Evolutionary conservation across 2,797 vertebrate genomes (phyloP), one percentile per base, ranked within the genome.

Genomic region (Fistularia commersonii): DNA sequence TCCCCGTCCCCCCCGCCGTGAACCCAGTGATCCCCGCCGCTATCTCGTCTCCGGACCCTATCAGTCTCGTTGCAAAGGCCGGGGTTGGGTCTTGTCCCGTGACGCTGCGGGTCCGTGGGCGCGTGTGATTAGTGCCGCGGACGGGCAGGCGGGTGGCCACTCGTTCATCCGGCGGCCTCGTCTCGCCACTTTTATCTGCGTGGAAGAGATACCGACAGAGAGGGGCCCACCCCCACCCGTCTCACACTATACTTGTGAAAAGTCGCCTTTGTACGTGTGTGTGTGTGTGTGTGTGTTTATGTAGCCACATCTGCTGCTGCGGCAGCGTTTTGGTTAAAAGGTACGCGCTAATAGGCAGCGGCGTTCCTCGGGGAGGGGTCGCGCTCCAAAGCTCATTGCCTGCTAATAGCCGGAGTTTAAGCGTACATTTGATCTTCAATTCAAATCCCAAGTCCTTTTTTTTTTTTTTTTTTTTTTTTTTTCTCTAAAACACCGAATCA

Each of bases 371-470:
- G 54, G 64, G 62, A 58, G 57, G 15, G 34, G 36, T 53, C 33
- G 57, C 45, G 34, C 72, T 77, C 49, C 61, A 62, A 72, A 70
- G 43, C 75, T 61, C 59, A 57, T 69, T 56, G 66, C 64, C 51
- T 64, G 41, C 46, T 84, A 86, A 82, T 74, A 68, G 82, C 67
- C 57, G 45, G 59, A 67, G 56, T 83, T 76, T n/a, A 74, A 73
- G 65, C 39, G 57, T 51, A 69, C 74, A 80, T 83, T 83, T 84
- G 61, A 84, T 86, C 81, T 83, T 32, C 40, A 41, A 76, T 82
- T 86, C 71, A 80, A 83, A 85, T 77, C 81, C 77, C 74, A 68
- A 32, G 13, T 72, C 73, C 75, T 78, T 78, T 74, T 79, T 83
- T 76, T 51, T 66, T 62, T 70, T n/a, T n/a, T n/a, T n/a, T n/a